Conservation (phyloP, 2,113 vertebrate genomes). For the Fregetta grallaria region DNA sequence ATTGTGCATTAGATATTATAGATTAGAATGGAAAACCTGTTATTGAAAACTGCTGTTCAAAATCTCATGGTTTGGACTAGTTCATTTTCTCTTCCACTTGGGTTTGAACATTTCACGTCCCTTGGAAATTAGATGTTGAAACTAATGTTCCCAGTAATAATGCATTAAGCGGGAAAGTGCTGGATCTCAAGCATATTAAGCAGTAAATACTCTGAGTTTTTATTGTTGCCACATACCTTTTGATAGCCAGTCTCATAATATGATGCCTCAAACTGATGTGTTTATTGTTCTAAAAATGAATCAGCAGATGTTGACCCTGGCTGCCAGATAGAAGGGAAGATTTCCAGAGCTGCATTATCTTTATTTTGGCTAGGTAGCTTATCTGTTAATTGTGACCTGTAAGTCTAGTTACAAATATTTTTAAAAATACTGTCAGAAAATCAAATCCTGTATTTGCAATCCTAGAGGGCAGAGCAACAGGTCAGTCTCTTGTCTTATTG, state of each 20-base stretch:
- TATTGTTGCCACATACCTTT: conserved; percentile 19
- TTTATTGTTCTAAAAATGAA: conserved; percentile 23
- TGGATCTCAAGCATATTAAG: neutral
- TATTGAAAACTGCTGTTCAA: neutral
- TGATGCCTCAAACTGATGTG: neutral
- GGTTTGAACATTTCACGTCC: neutral
- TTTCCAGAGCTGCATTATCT: neutral
- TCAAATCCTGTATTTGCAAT: neutral
- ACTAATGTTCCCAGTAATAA: neutral
- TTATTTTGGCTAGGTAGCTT: neutral
- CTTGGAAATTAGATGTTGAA: conserved; percentile 5
- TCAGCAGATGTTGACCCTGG: conserved; percentile 4
- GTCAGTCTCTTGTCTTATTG: neutral
- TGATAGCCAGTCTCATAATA: neutral
- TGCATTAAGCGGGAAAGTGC: conserved; percentile 2
- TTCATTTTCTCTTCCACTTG: neutral
- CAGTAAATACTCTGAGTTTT: conserved; percentile 28
- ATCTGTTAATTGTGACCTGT: neutral
- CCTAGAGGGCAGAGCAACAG: neutral
- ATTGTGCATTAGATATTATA: neutral
- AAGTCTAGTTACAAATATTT: neutral
- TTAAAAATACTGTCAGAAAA: neutral
- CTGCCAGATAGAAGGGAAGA: neutral
- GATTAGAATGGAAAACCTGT: neutral
- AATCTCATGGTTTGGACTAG: neutral